These are phyloP conservation scores for Rhynchomys soricoides DNA, from an alignment of 2,113 vertebrate species.

Conservation along the genomic window DNA sequence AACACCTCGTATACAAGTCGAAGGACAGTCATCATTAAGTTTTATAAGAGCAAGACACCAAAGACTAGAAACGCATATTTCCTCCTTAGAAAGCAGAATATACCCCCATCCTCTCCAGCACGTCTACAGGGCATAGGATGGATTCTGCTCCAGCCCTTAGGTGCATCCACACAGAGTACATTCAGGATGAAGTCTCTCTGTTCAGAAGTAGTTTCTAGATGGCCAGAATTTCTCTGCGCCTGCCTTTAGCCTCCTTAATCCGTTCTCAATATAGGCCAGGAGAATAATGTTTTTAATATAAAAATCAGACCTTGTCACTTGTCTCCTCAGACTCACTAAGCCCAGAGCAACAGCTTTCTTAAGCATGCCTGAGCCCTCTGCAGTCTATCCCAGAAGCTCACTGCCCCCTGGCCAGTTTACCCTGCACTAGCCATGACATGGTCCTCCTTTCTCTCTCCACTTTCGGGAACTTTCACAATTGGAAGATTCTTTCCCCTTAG, in stretches of 20 bases:
- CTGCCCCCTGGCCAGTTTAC: not conserved
- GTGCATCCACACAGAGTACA: not conserved
- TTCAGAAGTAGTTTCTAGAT: not conserved
- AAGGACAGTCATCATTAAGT: not conserved
- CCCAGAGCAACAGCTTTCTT: not conserved
- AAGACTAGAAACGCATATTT: not conserved
- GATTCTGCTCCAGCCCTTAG: not conserved
- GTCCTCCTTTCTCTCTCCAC: not conserved
- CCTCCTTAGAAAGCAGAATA: not conserved
- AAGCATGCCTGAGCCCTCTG: not conserved
- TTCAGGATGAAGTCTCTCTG: not conserved
- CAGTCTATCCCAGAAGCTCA: not conserved
- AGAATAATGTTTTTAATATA: conserved; percentile 22
- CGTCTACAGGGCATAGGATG: not conserved
- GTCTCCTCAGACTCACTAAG: not conserved
- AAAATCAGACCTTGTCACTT: not conserved
- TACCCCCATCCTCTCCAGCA: not conserved
- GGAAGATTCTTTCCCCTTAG: not conserved
- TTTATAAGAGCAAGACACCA: not conserved
- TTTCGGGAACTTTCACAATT: not conserved
- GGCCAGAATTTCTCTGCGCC: not conserved
- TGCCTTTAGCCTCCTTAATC: not conserved
- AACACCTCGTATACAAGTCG: not conserved
- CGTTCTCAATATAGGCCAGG: not conserved
- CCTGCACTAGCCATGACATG: not conserved